Base-by-base conservation (phyloP, 2,113 vertebrate genomes). In the Phylloscopus trochiloides region DNA sequence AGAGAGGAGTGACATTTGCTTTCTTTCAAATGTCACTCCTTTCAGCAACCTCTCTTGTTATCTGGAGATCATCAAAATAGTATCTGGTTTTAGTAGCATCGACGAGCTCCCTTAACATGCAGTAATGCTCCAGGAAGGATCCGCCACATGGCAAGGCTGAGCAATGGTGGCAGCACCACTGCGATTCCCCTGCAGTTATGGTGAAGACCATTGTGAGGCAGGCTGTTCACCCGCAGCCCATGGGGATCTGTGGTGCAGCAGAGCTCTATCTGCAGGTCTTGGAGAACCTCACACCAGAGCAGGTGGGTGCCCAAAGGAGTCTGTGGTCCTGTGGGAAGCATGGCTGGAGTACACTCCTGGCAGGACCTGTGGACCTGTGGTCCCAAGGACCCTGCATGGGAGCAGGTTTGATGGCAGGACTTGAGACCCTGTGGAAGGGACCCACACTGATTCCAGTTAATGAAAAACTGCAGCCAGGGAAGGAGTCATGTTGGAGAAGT, bases 81-180 rank as follows among this genome's bases (percentile, higher is more conserved):
- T 17, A 36, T 7, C n/a, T 59, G 57, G 10, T 87, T 18, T 8
- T 3, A 31, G 4, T 61, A 34, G 18, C 11, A 14, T 61, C 40
- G 57, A 1, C 24, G 20, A 72, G n/a, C 10, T 71, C 29, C 16
- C 24, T 29, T 48, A 25, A 26, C 4, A 6, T 31, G 34, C 34
- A 36, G 0, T 12, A 32, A 15, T 43, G 11, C 14, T 72, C 12
- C 75, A 18, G 15, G 25, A 22, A 34, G 21, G 31, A 26, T 55
- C 12, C 1, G 1, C 9, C 1, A 1, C 18, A 5, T 7, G 12
- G 7, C 18, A 13, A 24, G n/a, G 28, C 32, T 52, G 66, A 17
- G 9, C 0, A 0, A 10, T 55, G 25, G 25, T 25, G 2, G 31
- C 14, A 26, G 34, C 42, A 6, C 16, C 0, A 1, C 34, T 50